These are phyloP conservation scores for Drosophila ustulata DNA, from an alignment of 2,888 invertebrate species.

Conservation along the genomic window DNA sequence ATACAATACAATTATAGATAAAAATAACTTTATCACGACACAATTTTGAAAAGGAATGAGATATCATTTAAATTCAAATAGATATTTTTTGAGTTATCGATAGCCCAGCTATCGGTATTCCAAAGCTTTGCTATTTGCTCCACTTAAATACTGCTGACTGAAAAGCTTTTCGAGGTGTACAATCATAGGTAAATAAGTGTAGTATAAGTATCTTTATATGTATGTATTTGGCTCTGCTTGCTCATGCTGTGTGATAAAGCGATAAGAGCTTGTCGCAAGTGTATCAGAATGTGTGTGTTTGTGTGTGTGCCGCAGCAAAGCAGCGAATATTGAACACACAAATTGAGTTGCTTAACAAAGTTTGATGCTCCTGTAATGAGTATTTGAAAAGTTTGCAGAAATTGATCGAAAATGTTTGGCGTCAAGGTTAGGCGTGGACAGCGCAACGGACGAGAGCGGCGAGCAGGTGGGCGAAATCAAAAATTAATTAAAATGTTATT, in stretches of 20 bases:
- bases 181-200: not conserved
- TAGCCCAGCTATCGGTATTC: not conserved
- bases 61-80: too few species aligned
- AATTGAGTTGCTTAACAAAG: conserved; percentile 41
- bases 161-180: not conserved
- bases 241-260: not conserved
- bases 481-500: conserved; percentile 28
- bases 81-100: not conserved
- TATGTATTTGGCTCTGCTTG: not conserved
- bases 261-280: conserved; percentile 3
- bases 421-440: conserved; percentile 3
- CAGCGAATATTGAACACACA: conserved; percentile 31
- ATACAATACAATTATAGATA: too few species aligned
- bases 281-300: conserved; percentile 14
- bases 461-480: not conserved
- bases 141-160: not conserved
- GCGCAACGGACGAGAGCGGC: not conserved
- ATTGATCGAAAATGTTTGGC: conserved; percentile 24
- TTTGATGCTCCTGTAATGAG: conserved; percentile 31
- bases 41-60: not conserved
- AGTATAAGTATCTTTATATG: not conserved
- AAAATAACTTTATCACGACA: too few species aligned
- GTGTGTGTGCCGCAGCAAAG: not conserved
- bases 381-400: conserved; percentile 29
- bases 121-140: not conserved